Base-by-base conservation (phyloP, 2,888 invertebrate species). In the Harpalus rubripes region DNA sequence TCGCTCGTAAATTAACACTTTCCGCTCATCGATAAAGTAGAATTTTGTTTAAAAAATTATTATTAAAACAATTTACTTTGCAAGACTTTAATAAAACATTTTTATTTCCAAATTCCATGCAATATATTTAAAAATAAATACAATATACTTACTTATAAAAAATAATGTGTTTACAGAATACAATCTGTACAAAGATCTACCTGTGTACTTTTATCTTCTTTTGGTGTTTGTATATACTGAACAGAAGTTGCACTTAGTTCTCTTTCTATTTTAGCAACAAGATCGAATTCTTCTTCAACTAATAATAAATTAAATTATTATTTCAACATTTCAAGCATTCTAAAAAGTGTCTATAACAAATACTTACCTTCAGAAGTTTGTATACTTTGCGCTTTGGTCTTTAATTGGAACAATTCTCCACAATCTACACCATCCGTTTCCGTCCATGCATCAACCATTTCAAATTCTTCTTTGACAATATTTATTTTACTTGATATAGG, bases 301-400 rank as follows among this genome's bases (percentile, higher is more conserved):
- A 22, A 18, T 4, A 58, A 58, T 26, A 26, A 58, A 76, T 22
- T 56, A 52, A 76, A 76, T 4, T 15, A 18, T 22, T 63, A 63
- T 1, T 32, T 32, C 32, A 5, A 32, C 32, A 32, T 32, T 32
- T 32, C 32, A 32, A 22, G 26, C 0, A 8, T 52, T 52, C 6
- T 10, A 1, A 52, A 8, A 12, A 10, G 5, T 52, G 12, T 52
- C 10, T 12, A 52, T n/a, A 44, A 44, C 18, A 52, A 44, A 39
- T 32, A 22, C 15, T 80, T 80, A 81, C 81, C 81, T 22, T 92
- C 85, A 91, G 90, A 82, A 89, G 90, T 86, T 92, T 92, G 3
- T 89, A 89, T 52, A 91, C 91, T 87, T 92, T 92, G 12, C 90
- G 90, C 87, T 92, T 92, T 87, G 91, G 92, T 18, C 92, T 92